Evolutionary conservation across 2,888 invertebrate species (phyloP).

Genomic region (Tetragonula carbonaria): DNA sequence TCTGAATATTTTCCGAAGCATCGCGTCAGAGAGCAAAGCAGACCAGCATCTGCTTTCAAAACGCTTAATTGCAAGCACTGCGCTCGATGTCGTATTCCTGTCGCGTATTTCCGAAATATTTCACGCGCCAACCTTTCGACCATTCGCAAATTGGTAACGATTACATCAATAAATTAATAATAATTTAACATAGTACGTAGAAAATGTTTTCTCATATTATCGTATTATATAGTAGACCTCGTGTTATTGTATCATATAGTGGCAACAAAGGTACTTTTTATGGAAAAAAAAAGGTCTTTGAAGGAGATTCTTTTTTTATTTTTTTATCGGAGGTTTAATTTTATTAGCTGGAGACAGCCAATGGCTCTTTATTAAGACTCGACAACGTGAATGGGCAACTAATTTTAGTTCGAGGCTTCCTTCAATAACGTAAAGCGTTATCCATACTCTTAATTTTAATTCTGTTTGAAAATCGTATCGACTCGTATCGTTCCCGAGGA

Average conservation of each 20-base stretch:
- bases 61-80: background rate
- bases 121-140: background rate
- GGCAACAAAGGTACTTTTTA: background rate
- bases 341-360: background rate
- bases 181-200: too few species aligned
- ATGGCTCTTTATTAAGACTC: background rate
- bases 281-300: background rate
- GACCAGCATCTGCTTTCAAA: background rate
- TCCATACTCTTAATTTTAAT: background rate
- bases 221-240: too few species aligned
- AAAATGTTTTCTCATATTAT: too few species aligned
- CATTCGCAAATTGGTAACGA: too few species aligned
- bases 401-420: background rate
- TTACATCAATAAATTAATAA: too few species aligned
- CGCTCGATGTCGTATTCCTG: slow-evolving; percentile 14
- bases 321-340: background rate
- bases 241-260: background rate
- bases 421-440: background rate
- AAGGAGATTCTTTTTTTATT: background rate
- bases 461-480: background rate
- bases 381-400: background rate
- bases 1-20: slow-evolving; percentile 2
- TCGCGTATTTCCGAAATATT: background rate
- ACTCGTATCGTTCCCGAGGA: too few species aligned
- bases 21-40: background rate